Evolutionary conservation across 2,888 invertebrate genomes (phyloP), one percentile per base, ranked within the genome.

Genomic region (Entomobrya proxima): DNA sequence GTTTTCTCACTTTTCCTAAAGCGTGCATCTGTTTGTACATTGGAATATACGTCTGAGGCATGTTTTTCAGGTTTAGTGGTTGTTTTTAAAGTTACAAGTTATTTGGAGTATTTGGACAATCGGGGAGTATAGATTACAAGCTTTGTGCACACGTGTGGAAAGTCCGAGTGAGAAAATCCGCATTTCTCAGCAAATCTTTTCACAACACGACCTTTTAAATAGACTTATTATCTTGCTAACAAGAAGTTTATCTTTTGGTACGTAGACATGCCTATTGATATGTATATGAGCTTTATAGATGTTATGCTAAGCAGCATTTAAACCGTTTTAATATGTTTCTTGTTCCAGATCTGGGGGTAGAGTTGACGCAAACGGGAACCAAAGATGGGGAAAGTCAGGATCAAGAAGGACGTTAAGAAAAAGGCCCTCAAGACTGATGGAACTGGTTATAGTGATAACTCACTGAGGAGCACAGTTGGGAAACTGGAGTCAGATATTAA

Each of bases 401-500:
- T 61, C 27, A 40, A 27, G 32, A 77, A 77, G 61, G 58, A 40
- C 13, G 61, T 40, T 15, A 58, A 58, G 24, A 77, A 77, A 30
- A 77, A 44, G 18, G 58, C 27, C 1, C 55, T 58, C 5, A 77
- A 55, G 18, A 18, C 15, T 15, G 37, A 7, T 27, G 18, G 15
- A 1, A 30, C 27, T 7, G 64, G 78, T 18, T 27, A 40, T 21
- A 82, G 21, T 64, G 67, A 69, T 4, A 55, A 11, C 5, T 61
- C 35, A 18, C 21, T 85, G 75, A 74, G 67, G 50, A 85, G 32
- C 18, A 80, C 79, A 6, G 79, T 85, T 9, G 80, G 85, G 32
- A 85, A 85, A 40, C 64, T 85, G n/a, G 79, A 79, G 40, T 79
- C 79, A n/a, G 80, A 85, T 15, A 85, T 85, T 44, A 37, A 80